Evolutionary conservation across 2,888 invertebrate species (phyloP), one percentile per base, ranked within the genome.

Genomic region (Drosophila robusta): DNA sequence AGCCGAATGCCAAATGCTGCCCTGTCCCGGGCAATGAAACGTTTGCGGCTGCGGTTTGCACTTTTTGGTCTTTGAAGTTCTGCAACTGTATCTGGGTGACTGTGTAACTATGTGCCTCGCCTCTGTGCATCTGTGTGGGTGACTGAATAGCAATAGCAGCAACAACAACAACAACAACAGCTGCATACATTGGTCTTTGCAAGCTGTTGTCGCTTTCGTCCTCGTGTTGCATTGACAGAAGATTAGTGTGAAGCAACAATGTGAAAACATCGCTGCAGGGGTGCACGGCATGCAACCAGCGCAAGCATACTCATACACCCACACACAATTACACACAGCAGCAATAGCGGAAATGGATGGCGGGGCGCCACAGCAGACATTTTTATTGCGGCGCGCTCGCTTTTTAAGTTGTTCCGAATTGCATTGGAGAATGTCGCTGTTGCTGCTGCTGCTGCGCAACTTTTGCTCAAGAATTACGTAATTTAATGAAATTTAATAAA

Each of bases 341-440:
- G 74, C 52, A 26, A 61, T 60, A 67, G 56, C 75, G 87, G 73
- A 77, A 80, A 75, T 69, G 67, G 61, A 86, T 86, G 90, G 68
- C 75, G 72, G 71, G 58, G 66, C 69, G 65, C 57, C 70, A 47
- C 63, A 66, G 80, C 83, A 82, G 89, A 84, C 89, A 84, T 86
- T 89, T 84, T 84, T 84, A 84, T 89, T 84, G 89, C 80, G 71
- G 89, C 74, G 89, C 83, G 70, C 70, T 82, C 73, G 89, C 87
- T 88, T 89, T 88, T 88, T 86, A 89, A 86, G 87, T 86, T 84
- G 89, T 89, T 84, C 89, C 83, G 89, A 89, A 89, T 89, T 84
- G 89, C 89, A 89, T 88, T 84, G 82, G 88, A 56, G 64, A 85
- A 64, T 83, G 87, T 88, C 67, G 78, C 65, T 78, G 68, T 41